Conservation (phyloP, 2,797 vertebrate species). For the Pyrocephalus nanus region DNA sequence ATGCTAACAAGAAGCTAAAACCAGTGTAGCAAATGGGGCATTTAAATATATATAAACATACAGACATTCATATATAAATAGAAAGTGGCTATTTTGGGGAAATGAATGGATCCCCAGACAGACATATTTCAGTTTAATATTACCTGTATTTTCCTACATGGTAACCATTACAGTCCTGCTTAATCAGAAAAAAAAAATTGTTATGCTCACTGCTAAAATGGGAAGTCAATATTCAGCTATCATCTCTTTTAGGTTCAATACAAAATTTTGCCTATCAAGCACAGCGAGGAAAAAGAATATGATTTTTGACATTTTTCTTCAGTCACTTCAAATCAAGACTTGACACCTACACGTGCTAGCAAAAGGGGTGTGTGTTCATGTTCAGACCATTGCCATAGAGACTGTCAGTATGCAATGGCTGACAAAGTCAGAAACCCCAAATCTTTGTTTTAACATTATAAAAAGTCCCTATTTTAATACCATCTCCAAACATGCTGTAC, state of each 20-base stretch:
- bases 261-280: slow-evolving; percentile 34
- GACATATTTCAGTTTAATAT: slow-evolving; percentile 77
- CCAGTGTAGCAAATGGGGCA: slow-evolving; percentile 79
- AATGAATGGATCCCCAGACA: slow-evolving; percentile 77
- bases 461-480: background rate
- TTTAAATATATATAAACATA: slow-evolving; percentile 82
- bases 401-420: background rate
- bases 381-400: background rate
- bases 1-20: slow-evolving; percentile 82
- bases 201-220: slow-evolving; percentile 31
- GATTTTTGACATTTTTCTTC: slow-evolving; percentile 34
- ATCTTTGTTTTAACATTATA: background rate
- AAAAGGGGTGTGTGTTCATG: background rate
- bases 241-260: slow-evolving; percentile 38
- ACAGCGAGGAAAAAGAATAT: background rate
- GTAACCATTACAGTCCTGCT: slow-evolving; percentile 65
- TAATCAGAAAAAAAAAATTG: slow-evolving; percentile 48
- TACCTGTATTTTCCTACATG: slow-evolving; percentile 73
- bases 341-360: background rate
- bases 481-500: background rate
- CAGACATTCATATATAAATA: slow-evolving; percentile 76
- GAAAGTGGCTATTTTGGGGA: slow-evolving; percentile 72
- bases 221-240: slow-evolving; percentile 43
- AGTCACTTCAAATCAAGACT: background rate
- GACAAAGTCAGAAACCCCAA: background rate